Evolutionary conservation across 2,888 invertebrate species (phyloP), one percentile per base, ranked within the genome.

Genomic region (Drosophila greeni): DNA sequence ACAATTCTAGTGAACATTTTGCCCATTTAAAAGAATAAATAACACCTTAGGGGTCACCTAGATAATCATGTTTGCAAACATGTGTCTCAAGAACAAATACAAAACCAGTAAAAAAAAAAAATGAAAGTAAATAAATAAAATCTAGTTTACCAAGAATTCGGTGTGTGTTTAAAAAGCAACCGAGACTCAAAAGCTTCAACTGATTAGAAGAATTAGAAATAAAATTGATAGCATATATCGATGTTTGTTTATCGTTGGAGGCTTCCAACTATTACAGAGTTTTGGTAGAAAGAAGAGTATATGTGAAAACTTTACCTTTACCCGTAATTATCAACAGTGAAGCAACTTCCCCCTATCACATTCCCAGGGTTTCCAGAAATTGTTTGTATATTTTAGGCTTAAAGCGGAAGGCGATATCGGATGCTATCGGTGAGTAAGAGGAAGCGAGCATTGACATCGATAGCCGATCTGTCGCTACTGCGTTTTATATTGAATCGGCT

Each of bases 401-500:
- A 3, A 12, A 31, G 14, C 61, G 61, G 61, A 62, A 60, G 61
- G 24, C 48, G 42, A 62, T 62, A 51, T 60, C 31, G 31, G 24
- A 60, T 62, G 34, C 14, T 60, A 31, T 49, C 31, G 60, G 42
- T 33, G 43, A 37, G n/a, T 49, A 24, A 37, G 11, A 23, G 61
- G 49, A 61, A 49, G 18, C 55, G 31, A 29, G n/a, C 18, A 37
- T 11, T 23, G 49, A 49, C 23, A 39, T 34, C 34, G 61, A 61
- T 60, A 31, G 29, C 18, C 40, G 29, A 58, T 58, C 57, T 33
- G 24, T 20, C n/a, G 49, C 16, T 56, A 31, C 20, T 47, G 29
- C 45, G 45, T 20, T 31, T 56, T 14, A 31, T 24, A 52, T 42
- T n/a, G 23, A 14, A 14, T 31, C 16, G 12, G 7, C 3, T 14